Conservation (phyloP, 2,797 vertebrate species). For the Tragopan temminckii region DNA sequence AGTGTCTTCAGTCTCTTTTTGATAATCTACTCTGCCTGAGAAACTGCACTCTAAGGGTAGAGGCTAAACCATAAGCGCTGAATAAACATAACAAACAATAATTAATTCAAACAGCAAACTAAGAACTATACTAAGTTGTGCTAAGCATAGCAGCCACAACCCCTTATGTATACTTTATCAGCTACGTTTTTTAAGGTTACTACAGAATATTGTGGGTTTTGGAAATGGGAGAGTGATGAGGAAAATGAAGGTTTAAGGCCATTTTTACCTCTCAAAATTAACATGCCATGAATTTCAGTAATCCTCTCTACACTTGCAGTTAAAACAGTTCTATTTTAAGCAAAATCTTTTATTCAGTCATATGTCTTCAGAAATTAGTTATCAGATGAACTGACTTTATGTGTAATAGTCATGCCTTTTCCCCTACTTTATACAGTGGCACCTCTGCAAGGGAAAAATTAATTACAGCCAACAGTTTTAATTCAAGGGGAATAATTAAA, state of each 20-base stretch:
- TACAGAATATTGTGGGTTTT: neutral
- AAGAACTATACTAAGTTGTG: neutral
- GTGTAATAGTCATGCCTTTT: slow-evolving; percentile 61
- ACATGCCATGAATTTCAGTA: neutral
- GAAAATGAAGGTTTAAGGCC: neutral
- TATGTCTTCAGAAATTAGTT: slow-evolving; percentile 73
- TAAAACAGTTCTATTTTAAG: slow-evolving; percentile 61
- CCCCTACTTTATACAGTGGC: slow-evolving; percentile 19
- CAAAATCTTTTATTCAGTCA: slow-evolving; percentile 55
- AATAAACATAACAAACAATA: neutral
- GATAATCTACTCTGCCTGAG: neutral
- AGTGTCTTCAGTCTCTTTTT: neutral
- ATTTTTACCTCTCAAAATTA: slow-evolving; percentile 22
- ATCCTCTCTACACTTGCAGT: neutral
- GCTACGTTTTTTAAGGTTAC: neutral
- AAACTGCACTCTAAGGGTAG: neutral
- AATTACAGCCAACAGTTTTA: slow-evolving; percentile 74
- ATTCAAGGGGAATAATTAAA: slow-evolving; percentile 78
- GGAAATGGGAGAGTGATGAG: neutral
- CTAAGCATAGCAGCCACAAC: neutral
- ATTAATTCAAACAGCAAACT: neutral
- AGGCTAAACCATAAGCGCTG: neutral
- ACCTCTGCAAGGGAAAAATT: slow-evolving; percentile 62
- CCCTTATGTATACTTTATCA: neutral
- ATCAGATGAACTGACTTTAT: slow-evolving; percentile 54